Evolutionary conservation across 2,797 vertebrate species (phyloP), one percentile per base, ranked within the genome.

Genomic region (Tachyglossus aculeatus): DNA sequence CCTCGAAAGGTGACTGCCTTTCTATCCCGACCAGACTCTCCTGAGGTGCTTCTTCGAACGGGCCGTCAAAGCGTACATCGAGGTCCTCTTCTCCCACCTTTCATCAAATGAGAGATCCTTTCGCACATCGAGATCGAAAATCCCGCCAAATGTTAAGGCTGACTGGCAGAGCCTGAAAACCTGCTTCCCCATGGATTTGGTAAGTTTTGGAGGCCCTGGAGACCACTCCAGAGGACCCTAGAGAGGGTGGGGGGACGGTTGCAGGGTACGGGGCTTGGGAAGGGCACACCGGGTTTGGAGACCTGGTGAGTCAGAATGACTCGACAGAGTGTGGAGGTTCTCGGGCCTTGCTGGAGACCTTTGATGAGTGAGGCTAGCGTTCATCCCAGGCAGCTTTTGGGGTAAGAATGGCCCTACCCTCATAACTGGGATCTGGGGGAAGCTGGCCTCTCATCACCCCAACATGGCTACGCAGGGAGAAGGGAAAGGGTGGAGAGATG

Each of bases 171-270:
- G 54, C 31, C 59, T 90, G 43, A 43, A 66, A 58, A 13, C 44
- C 0, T 0, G 71, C 32, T 76, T 89, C 55, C 34, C 60, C 52
- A 53, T 81, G 27, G 74, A 74, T 39, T 65, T 82, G 65, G 90
- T 89, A 86, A 89, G 88, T 80, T 27, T 82, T 77, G 55, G 55
- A 68, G 74, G 68, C 24, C 34, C n/a, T n/a, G n/a, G n/a, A n/a
- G n/a, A n/a, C n/a, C n/a, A n/a, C n/a, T n/a, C n/a, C n/a, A n/a
- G n/a, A n/a, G n/a, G n/a, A n/a, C n/a, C n/a, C n/a, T n/a, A n/a
- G n/a, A n/a, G n/a, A n/a, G n/a, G n/a, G n/a, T n/a, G n/a, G n/a
- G n/a, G 15, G 14, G 11, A 24, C 7, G 15, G 9, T 8, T 15
- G 27, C 13, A 8, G 12, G 22, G 11, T 4, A 13, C 3, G 9